Evolutionary conservation across 2,888 invertebrate genomes (phyloP).

Genomic region (Tholera decimalis): DNA sequence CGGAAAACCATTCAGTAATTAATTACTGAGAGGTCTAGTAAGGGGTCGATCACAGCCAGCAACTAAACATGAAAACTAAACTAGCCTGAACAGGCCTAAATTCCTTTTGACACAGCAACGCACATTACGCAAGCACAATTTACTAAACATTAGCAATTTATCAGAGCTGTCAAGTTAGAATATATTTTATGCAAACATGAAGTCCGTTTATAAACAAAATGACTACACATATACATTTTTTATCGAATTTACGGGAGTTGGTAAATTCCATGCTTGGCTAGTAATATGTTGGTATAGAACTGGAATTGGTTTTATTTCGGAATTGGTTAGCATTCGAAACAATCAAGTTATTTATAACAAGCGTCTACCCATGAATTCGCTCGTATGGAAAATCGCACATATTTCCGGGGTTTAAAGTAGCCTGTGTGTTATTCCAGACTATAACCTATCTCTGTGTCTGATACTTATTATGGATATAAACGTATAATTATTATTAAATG

Average conservation of each 20-base stretch:
- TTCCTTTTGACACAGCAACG: slow-evolving; percentile 41
- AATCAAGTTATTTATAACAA: neutral
- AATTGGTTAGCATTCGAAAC: neutral
- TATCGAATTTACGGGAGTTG: slow-evolving; percentile 16
- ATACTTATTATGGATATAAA: no score
- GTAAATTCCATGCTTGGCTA: neutral
- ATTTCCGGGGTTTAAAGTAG: no score
- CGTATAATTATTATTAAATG: no score
- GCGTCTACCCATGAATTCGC: no score
- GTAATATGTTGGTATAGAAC: neutral
- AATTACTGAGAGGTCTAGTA: slow-evolving; percentile 70
- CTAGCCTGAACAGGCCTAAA: slow-evolving; percentile 39
- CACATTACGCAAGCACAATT: slow-evolving; percentile 50
- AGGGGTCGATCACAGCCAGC: slow-evolving; percentile 65
- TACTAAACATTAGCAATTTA: slow-evolving; percentile 56
- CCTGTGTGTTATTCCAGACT: no score
- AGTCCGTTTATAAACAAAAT: slow-evolving; percentile 16
- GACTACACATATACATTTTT: slow-evolving; percentile 27
- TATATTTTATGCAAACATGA: slow-evolving; percentile 24
- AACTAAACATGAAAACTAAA: slow-evolving; percentile 43
- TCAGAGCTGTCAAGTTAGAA: slow-evolving; percentile 52
- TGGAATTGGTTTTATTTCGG: neutral
- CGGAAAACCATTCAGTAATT: slow-evolving; percentile 76
- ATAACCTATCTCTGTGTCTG: no score
- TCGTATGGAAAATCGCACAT: no score